Evolutionary conservation across 1,140 invertebrate species (phyloP), one percentile per base, ranked within the genome.

Genomic region (Holcopasites calliopsidis): DNA sequence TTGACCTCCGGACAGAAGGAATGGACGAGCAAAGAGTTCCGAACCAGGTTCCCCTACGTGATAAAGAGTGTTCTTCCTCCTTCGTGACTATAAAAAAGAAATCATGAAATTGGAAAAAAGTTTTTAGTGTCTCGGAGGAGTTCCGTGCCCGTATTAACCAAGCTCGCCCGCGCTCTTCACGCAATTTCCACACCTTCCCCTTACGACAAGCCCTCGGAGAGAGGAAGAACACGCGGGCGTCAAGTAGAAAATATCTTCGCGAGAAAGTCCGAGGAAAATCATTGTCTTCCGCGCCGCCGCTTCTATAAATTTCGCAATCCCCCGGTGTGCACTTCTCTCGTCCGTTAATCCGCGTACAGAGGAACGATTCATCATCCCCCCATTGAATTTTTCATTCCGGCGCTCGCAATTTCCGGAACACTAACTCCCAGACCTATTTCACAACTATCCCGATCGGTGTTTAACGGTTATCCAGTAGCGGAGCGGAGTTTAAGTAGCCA

Each of bases 91-190:
- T 44, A 74, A 74, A 66, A 74, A 74, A 44, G 42, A 38, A 73
- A 66, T 65, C 44, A 16, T 65, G 61, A 74, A 74, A 65, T 74
- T 74, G 71, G 71, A 74, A 74, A 74, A 74, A 74, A 74, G 61
- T 74, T 66, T n/a, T 31, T 66, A 74, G 66, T 55, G 49, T 74
- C 71, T 38, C 61, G 47, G 18, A 55, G 71, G 71, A 74, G 11
- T 28, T 28, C 38, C 61, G 13, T 10, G 28, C 13, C 26, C 47
- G 71, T 55, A 66, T 74, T 74, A 74, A 74, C 61, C 21, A 38
- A 54, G 47, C 71, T 74, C 66, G 71, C 66, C 31, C 61, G 50
- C 50, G n/a, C n/a, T 31, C 55, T 64, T 52, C 13, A 58, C 33
- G 71, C 49, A 18, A 65, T 73, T 73, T 38, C 62, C n/a, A 31